A percentile compares a stretch with the other conserved stretches of the same genome.
These are phyloP conservation scores for Ischnura elegans DNA, from an alignment of 2,888 invertebrate species.

Conservation along the genomic window DNA sequence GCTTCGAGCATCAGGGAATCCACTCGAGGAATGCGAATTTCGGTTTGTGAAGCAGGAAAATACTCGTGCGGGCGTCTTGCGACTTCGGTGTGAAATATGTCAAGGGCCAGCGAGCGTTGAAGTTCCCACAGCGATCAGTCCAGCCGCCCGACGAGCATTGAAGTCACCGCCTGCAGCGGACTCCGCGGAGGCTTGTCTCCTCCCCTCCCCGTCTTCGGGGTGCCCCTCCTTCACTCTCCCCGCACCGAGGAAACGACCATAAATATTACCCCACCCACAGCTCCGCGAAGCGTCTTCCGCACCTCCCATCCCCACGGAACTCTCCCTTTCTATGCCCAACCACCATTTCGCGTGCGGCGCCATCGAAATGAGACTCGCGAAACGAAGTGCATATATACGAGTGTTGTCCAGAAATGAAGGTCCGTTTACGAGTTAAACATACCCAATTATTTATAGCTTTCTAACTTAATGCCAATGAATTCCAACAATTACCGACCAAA, in stretches of 20 bases:
- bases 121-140: constrained; percentile 21
- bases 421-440: no score
- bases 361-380: no score
- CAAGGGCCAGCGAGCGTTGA: neutral
- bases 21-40: neutral
- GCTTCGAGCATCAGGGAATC: neutral
- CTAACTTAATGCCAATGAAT: no score
- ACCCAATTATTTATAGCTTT: no score
- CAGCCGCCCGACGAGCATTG: constrained; percentile 31
- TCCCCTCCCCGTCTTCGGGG: neutral
- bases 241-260: constrained; percentile 4
- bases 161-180: constrained; percentile 36
- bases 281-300: neutral
- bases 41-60: neutral
- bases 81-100: neutral
- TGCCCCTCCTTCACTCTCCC: neutral
- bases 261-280: constrained; percentile 23
- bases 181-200: neutral
- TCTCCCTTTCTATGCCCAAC: neutral
- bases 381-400: no score
- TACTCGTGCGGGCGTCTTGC: neutral
- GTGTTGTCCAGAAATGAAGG: no score
- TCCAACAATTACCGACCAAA: no score
- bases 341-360: neutral
- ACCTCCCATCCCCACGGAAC: neutral